phyloP scores from a whole-genome alignment of 2,888 invertebrate genomes.

The Leptopilina myrica region DNA sequence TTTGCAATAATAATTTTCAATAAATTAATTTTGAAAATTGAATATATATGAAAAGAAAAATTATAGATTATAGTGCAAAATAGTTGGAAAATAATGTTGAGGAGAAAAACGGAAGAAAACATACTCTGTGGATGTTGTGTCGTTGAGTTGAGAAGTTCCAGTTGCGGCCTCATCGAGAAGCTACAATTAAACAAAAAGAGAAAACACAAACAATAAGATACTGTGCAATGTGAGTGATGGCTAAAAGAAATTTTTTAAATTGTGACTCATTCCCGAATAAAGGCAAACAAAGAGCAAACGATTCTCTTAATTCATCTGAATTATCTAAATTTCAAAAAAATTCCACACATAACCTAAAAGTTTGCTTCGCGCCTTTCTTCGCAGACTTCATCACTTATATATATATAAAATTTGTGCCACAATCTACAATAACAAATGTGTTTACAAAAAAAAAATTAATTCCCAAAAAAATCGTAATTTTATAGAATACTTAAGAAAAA shows the following conservation, averaged over 20 bases:
- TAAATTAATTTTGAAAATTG: too few relatives aligned
- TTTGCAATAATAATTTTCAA: too few relatives aligned
- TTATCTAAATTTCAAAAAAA: too few relatives aligned
- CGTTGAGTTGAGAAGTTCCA: slow-evolving; percentile 78
- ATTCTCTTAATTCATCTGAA: too few relatives aligned
- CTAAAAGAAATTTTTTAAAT: neutral
- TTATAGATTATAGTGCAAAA: neutral
- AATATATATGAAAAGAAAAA: neutral
- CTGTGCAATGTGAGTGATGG: slow-evolving; percentile 71
- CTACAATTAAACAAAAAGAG: slow-evolving; percentile 80
- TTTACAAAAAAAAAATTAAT: neutral
- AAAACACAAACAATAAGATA: slow-evolving; percentile 79
- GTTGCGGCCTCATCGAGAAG: slow-evolving; percentile 83
- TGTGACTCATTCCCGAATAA: too few relatives aligned
- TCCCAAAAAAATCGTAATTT: neutral
- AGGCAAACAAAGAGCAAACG: too few relatives aligned
- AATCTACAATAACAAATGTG: slow-evolving; percentile 40
- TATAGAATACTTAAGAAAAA: slow-evolving; percentile 1
- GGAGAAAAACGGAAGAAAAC: slow-evolving; percentile 61
- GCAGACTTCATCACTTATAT: too few relatives aligned
- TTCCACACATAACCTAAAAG: too few relatives aligned
- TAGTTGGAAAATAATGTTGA: slow-evolving; percentile 30
- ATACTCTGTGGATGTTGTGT: slow-evolving; percentile 70
- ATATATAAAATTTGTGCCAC: slow-evolving; percentile 46
- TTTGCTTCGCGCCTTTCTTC: too few relatives aligned